A percentile compares a stretch with the other conserved stretches of the same genome.
phyloP scores from a whole-genome alignment of 2,888 invertebrate genomes.

The Apotomis capreana region DNA sequence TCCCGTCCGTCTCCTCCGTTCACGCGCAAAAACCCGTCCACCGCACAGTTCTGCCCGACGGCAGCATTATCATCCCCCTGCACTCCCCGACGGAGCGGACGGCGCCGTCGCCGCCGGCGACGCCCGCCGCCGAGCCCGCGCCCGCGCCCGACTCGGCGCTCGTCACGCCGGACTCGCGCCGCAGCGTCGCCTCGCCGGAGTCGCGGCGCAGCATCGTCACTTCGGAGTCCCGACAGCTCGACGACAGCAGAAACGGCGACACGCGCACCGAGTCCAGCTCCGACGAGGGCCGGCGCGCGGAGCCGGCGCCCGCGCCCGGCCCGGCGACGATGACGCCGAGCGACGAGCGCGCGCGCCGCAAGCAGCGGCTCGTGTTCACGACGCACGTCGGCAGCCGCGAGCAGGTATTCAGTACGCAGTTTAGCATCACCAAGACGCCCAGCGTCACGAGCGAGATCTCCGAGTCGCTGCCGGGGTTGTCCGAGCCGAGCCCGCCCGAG shows the following conservation, averaged over 20 bases:
- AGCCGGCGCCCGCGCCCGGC: slow-evolving; percentile 38
- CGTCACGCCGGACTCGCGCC: slow-evolving; percentile 10
- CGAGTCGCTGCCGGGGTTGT: slow-evolving; percentile 71
- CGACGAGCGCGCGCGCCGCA: slow-evolving; percentile 50
- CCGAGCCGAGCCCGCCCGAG: slow-evolving; percentile 85
- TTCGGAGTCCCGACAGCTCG: slow-evolving; percentile 29
- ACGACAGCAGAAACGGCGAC: slow-evolving; percentile 32
- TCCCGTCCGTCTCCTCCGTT: slow-evolving; percentile 33
- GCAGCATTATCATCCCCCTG: slow-evolving; percentile 83
- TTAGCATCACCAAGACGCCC: slow-evolving; percentile 86
- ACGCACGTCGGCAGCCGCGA: slow-evolving; percentile 88
- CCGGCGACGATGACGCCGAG: slow-evolving; percentile 12
- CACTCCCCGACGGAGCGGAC: slow-evolving; percentile 75
- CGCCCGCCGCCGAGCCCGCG: slow-evolving; percentile 15
- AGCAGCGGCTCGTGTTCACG: slow-evolving; percentile 84
- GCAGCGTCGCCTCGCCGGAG: slow-evolving; percentile 25
- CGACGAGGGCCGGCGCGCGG: slow-evolving; percentile 32
- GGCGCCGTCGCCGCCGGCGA: slow-evolving; percentile 36
- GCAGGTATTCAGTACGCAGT: slow-evolving; percentile 86
- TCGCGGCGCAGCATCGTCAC: slow-evolving; percentile 19
- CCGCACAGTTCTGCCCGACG: slow-evolving; percentile 79
- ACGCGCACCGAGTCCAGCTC: slow-evolving; percentile 39
- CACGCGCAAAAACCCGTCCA: slow-evolving; percentile 66
- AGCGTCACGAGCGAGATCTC: slow-evolving; percentile 85
- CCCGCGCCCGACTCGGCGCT: background rate